Percentiles rank a stretch among this genome's conserved stretches.
phyloP scores from a whole-genome alignment of 2,888 invertebrate genomes.

The Panzeria rudis region DNA sequence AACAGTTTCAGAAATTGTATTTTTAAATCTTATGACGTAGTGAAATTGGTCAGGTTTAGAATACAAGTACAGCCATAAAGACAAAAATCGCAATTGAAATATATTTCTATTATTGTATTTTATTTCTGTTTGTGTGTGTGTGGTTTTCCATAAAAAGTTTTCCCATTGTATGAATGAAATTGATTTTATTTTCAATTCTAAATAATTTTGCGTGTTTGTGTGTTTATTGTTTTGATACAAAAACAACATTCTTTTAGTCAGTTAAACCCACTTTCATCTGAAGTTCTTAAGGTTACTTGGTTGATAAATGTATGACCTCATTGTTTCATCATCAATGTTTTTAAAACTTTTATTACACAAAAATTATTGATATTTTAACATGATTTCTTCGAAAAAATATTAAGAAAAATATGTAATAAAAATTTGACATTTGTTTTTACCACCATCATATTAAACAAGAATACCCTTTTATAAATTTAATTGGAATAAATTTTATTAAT shows the following conservation, averaged over 20 bases:
- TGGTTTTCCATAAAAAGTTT: neutral
- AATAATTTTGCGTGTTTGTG: neutral
- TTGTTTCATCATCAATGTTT: conserved; percentile 46
- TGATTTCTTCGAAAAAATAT: neutral
- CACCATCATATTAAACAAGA: neutral
- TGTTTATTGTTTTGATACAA: neutral
- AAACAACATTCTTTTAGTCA: conserved; percentile 27
- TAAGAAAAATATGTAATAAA: neutral
- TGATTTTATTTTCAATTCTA: conserved; percentile 28
- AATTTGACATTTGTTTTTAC: neutral
- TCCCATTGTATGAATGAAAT: conserved; percentile 7
- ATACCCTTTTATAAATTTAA: neutral
- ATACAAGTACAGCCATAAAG: conserved; percentile 4
- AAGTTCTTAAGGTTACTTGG: conserved; percentile 56
- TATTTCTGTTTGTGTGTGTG: neutral
- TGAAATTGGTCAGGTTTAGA: conserved; percentile 11
- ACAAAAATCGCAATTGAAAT: conserved; percentile 6
- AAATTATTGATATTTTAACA: neutral
- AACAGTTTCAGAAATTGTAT: neutral
- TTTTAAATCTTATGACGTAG: conserved; percentile 55
- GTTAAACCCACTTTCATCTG: conserved; percentile 11
- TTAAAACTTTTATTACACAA: conserved; percentile 42
- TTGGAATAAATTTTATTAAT: neutral
- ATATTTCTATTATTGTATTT: neutral
- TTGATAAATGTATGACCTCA: conserved; percentile 69